Percentiles rank a stretch among this genome's conserved stretches.
Evolutionary conservation across 2,797 vertebrate genomes (phyloP).

Genomic region (Chaunax sp.): DNA sequence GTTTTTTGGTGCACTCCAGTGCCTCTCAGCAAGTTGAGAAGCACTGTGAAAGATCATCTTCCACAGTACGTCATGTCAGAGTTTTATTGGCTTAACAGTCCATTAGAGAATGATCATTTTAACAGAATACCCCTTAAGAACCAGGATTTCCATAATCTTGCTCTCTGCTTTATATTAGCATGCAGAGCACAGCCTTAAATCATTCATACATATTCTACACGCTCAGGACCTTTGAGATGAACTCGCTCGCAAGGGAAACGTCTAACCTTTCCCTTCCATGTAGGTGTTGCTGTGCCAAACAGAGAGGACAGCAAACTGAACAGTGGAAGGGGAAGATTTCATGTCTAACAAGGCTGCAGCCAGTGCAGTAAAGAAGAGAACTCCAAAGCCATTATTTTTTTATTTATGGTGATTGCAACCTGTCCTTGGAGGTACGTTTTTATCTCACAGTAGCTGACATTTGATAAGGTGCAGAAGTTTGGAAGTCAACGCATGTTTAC

Average conservation of each 20-base stretch:
- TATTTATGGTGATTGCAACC: constrained; percentile 69
- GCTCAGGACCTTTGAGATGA: constrained; percentile 33
- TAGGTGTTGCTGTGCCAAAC: constrained; percentile 14
- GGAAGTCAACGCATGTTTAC: constrained; percentile 49
- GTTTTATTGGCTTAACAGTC: constrained; percentile 12
- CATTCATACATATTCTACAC: constrained; percentile 50
- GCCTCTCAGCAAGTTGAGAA: background rate
- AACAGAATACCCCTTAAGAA: constrained; percentile 18
- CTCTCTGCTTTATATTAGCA: constrained; percentile 22
- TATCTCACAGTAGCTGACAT: constrained; percentile 51
- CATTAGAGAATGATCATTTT: constrained; percentile 23
- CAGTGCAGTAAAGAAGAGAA: constrained; percentile 23
- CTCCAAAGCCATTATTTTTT: constrained; percentile 44
- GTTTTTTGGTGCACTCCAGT: background rate
- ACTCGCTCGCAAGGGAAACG: constrained; percentile 28
- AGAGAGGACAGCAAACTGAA: constrained; percentile 39
- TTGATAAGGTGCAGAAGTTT: constrained; percentile 58
- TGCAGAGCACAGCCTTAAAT: constrained; percentile 22
- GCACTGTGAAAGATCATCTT: background rate
- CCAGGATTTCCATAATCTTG: constrained; percentile 26
- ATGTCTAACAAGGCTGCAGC: constrained; percentile 44
- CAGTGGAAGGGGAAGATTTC: constrained; percentile 12
- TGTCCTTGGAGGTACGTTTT: constrained; percentile 41
- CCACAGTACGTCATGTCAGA: constrained; percentile 2
- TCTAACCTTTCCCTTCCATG: constrained; percentile 27